Base-by-base conservation (phyloP, 2,113 vertebrate species). In the Atractosteus spatula region DNA sequence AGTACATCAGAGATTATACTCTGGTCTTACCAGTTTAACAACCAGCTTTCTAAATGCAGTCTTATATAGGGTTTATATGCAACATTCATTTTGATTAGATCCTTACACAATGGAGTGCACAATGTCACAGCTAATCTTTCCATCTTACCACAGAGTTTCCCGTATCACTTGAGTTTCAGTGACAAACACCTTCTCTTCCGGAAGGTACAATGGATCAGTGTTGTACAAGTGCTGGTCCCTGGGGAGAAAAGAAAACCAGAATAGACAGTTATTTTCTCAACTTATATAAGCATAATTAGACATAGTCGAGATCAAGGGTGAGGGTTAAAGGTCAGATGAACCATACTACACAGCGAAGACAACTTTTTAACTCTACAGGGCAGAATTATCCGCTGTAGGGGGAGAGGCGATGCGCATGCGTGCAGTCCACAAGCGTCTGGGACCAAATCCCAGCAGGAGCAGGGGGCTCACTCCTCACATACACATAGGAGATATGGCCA, bases 151-250 rank as follows among this genome's bases (percentile, higher is more conserved):
- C 55, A 99, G 80, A 0, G 94, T 97, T 89, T 99, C 97, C 66
- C 97, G 88, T 81, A 99, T 96, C 65, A 97, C 94, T 83, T 99
- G 97, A 0, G 94, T 95, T 88, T 99, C 97, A 0, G 96, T 96
- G 78, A 99, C 94, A 72, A 95, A 86, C 4, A 89, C 90, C 79
- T 92, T 96, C 74, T 99, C 96, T 77, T 97, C 96, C 0, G 94
- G 94, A 73, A 96, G 83, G 44, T 97, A 96, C 6, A 99, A 82
- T 0, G 97, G 95, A 73, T 98, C 94, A 17, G 91, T 96, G 88
- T 89, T 93, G 41, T 96, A 98, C 76, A 98, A 82, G 78, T 99
- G 95, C 66, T 98, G 97, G 73, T 99, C 96, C 97, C 97, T 96
- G 75, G 17, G 80, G 65, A 70, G 17, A 73, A 64, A 7, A 69